These are phyloP conservation scores for Nerophis lumbriciformis DNA, from an alignment of 2,113 vertebrate genomes.

Conservation along the genomic window DNA sequence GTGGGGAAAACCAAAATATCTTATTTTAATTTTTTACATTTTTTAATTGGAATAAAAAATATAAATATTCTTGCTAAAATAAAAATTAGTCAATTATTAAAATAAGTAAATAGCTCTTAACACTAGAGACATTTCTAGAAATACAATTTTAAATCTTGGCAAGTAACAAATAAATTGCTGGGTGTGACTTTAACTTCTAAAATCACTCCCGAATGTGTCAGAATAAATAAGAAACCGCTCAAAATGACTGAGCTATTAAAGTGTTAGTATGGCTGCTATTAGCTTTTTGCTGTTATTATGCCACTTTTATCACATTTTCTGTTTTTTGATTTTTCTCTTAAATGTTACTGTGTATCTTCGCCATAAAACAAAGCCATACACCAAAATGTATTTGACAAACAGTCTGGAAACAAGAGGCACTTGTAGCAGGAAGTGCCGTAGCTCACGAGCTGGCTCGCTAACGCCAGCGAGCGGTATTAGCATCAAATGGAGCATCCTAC, in stretches of 20 bases:
- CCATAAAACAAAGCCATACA: conserved; percentile 41
- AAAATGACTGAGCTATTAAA: conserved; percentile 7
- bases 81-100: too few relatives aligned
- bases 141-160: too few relatives aligned
- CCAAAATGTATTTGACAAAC: conserved; percentile 32
- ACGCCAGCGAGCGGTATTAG: conserved; percentile 38
- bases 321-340: neutral
- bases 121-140: too few relatives aligned
- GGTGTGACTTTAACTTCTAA: too few relatives aligned
- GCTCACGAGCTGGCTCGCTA: conserved; percentile 20
- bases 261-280: conserved; percentile 43
- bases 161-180: too few relatives aligned
- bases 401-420: conserved; percentile 29
- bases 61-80: too few relatives aligned
- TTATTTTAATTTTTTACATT: too few relatives aligned
- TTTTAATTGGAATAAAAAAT: too few relatives aligned
- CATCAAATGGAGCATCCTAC: conserved; percentile 32
- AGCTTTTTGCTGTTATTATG: conserved; percentile 16
- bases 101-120: too few relatives aligned
- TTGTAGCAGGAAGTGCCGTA: conserved; percentile 3
- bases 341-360: neutral
- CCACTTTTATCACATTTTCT: conserved; percentile 5
- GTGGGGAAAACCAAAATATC: too few relatives aligned
- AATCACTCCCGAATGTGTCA: too few relatives aligned
- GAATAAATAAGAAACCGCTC: too few relatives aligned